Conservation (phyloP, 2,797 vertebrate genomes). For the Morus bassanus region DNA sequence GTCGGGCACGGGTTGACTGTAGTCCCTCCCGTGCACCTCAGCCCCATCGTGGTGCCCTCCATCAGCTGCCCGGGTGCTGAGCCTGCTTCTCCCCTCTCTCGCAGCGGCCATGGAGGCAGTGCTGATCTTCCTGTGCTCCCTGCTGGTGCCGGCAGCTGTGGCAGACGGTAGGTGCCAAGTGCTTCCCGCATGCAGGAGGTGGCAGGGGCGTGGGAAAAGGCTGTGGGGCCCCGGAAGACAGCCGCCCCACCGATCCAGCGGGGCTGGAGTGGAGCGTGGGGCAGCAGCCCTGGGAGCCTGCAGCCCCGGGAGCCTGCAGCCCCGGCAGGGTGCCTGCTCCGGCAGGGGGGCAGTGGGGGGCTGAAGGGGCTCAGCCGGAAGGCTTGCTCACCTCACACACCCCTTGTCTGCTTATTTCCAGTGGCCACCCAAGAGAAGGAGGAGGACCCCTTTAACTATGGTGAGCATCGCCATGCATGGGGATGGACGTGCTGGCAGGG, state of each 20-base stretch:
- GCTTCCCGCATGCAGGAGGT: not conserved
- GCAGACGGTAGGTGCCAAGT: conserved; percentile 79
- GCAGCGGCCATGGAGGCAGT: conserved; percentile 89
- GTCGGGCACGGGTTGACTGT: rapidly evolving
- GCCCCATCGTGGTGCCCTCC: not conserved
- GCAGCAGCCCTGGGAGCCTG: not conserved
- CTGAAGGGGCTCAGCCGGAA: not conserved
- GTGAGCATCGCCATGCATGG: conserved; percentile 63
- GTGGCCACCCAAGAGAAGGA: conserved; percentile 74
- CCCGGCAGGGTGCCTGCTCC: not conserved
- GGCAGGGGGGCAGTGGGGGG: not conserved
- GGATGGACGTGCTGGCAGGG: not conserved
- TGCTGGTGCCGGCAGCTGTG: conserved; percentile 81
- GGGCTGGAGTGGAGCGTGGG: rapidly evolving
- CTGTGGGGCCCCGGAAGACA: rapidly evolving
- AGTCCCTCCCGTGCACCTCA: not conserved
- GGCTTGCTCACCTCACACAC: not conserved
- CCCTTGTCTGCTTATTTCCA: not conserved
- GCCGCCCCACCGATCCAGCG: rapidly evolving
- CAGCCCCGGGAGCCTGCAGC: too few relatives aligned
- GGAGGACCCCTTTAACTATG: conserved; percentile 88
- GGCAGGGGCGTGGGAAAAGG: too few relatives aligned
- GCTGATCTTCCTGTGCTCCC: conserved; percentile 86
- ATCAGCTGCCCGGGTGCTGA: not conserved
- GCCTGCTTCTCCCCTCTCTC: not conserved